A percentile compares a stretch with the other conserved stretches of the same genome.
Conservation (phyloP, 2,888 invertebrate species). For the Morpho helenor region DNA sequence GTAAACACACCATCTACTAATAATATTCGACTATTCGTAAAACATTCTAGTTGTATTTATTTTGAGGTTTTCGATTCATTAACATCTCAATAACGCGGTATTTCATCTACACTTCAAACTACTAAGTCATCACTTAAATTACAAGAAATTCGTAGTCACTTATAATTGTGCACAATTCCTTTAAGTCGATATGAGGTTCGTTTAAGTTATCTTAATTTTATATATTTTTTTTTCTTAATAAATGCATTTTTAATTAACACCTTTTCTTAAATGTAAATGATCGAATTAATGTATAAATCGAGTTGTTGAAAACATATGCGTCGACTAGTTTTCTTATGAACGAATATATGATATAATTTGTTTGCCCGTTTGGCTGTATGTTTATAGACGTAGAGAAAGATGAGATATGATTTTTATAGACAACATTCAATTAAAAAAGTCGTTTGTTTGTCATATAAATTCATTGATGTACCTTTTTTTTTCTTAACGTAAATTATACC, state of each 20-base stretch:
- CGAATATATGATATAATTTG: constrained; percentile 30
- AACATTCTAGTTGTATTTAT: constrained; percentile 44
- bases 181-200: constrained; percentile 47
- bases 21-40: constrained; percentile 22
- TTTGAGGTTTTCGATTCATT: constrained; percentile 28
- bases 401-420: background rate
- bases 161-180: constrained; percentile 71
- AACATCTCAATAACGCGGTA: constrained; percentile 17
- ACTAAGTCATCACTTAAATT: constrained; percentile 45
- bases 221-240: constrained; percentile 41
- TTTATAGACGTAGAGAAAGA: constrained; percentile 13
- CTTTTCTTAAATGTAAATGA: constrained; percentile 29
- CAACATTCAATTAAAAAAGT: too few species aligned
- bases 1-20: too few species aligned
- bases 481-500: too few species aligned
- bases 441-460: too few species aligned
- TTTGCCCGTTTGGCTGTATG: constrained; percentile 29
- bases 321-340: constrained; percentile 37
- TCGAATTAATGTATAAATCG: constrained; percentile 25
- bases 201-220: constrained; percentile 30
- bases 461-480: too few species aligned
- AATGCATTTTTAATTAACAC: constrained; percentile 39
- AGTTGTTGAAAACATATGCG: constrained; percentile 32
- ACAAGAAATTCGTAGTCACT: constrained; percentile 65
- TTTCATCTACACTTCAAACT: constrained; percentile 37